Percentiles rank a stretch among this genome's conserved stretches.
These are phyloP conservation scores for Rhyacophila brunnea DNA, from an alignment of 1,140 invertebrate genomes.

Conservation along the genomic window DNA sequence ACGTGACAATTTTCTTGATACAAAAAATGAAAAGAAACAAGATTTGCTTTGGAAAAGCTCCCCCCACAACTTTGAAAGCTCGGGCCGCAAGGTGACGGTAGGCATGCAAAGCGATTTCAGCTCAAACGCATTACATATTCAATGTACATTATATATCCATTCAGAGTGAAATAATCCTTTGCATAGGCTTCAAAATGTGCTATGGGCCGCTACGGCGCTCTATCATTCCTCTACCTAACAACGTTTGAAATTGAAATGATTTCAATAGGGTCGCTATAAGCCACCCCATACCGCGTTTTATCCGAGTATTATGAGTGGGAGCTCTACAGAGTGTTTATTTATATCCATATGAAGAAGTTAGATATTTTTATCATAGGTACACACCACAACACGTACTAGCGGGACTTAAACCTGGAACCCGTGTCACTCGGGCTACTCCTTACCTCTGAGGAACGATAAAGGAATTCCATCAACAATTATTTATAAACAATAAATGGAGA, in stretches of 20 bases:
- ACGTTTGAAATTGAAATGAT: conserved; percentile 38
- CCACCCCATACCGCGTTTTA: conserved; percentile 24
- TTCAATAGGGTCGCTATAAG: conserved; percentile 36
- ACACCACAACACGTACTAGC: no score
- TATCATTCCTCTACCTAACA: conserved; percentile 34
- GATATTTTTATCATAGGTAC: no score
- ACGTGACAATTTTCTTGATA: no score
- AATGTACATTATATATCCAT: conserved; percentile 37
- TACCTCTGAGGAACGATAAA: no score
- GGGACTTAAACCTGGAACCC: no score
- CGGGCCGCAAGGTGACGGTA: conserved; percentile 12
- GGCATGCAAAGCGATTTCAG: conserved; percentile 27
- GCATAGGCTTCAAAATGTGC: conserved; percentile 29
- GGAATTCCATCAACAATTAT: no score
- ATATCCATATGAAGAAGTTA: no score
- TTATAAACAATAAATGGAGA: no score
- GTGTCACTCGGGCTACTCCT: no score
- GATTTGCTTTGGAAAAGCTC: conserved; percentile 12
- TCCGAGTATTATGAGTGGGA: conserved; percentile 31
- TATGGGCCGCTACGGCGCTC: conserved; percentile 21
- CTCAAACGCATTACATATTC: conserved; percentile 36
- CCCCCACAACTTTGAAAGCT: conserved; percentile 3
- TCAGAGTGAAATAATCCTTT: conserved; percentile 38
- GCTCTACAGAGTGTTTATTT: conserved; percentile 6
- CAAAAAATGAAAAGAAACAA: conserved; percentile 9